These are phyloP conservation scores for Ormyrus thymus DNA, from an alignment of 2,888 invertebrate species.

Conservation along the genomic window DNA sequence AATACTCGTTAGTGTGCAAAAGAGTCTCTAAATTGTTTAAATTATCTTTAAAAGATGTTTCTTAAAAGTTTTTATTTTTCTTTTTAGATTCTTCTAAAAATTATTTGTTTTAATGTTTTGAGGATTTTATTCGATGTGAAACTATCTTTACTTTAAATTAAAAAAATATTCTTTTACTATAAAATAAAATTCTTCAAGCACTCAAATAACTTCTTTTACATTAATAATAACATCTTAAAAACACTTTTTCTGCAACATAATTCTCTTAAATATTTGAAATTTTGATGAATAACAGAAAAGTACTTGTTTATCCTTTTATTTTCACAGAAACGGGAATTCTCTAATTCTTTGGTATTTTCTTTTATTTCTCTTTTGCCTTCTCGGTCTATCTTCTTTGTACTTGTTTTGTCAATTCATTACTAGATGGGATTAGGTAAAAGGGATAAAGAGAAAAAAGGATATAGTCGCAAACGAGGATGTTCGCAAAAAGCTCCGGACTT, in stretches of 20 bases:
- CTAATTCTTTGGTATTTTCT: background rate
- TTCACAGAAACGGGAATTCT: background rate
- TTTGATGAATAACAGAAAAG: background rate
- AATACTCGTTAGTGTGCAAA: constrained; percentile 32
- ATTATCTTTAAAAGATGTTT: too few relatives aligned
- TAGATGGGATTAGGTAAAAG: constrained; percentile 36
- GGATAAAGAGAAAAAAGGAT: constrained; percentile 26
- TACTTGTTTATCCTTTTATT: constrained; percentile 34
- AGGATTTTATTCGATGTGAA: too few relatives aligned
- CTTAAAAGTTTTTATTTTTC: too few relatives aligned
- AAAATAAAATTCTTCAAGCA: too few relatives aligned
- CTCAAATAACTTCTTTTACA: too few relatives aligned
- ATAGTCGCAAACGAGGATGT: constrained; percentile 24
- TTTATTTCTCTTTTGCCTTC: background rate
- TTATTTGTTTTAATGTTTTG: too few relatives aligned
- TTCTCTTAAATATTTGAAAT: too few relatives aligned
- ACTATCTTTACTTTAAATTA: too few relatives aligned
- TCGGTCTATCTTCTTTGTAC: constrained; percentile 3
- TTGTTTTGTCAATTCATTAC: constrained; percentile 30
- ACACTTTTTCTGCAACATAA: too few relatives aligned
- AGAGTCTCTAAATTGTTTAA: background rate
- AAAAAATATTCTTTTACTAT: too few relatives aligned
- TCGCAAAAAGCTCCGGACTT: constrained; percentile 19
- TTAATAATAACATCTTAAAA: too few relatives aligned
- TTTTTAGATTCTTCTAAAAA: too few relatives aligned